Evolutionary conservation across 2,797 vertebrate genomes (phyloP).

Genomic region (Xenopus petersii): DNA sequence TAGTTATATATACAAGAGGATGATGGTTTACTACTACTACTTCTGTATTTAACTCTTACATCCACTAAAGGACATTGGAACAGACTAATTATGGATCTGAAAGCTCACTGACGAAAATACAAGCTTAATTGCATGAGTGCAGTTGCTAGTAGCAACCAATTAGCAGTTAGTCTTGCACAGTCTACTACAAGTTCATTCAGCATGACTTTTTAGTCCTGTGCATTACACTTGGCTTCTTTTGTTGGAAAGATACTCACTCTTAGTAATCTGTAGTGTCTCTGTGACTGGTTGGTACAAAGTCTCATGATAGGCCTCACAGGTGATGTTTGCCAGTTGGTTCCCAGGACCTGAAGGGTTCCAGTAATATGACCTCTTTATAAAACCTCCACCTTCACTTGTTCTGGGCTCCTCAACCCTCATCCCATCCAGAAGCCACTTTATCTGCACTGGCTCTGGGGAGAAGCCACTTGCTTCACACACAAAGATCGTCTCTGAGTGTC

Average conservation of each 20-base stretch:
- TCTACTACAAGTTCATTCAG: too few species aligned
- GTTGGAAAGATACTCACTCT: neutral
- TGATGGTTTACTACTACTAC: too few species aligned
- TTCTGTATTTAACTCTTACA: too few species aligned
- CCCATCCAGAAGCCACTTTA: conserved; percentile 31
- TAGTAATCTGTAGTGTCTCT: neutral
- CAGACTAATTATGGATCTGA: too few species aligned
- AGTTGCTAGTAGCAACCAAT: too few species aligned
- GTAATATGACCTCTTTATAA: conserved; percentile 24
- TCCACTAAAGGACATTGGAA: too few species aligned
- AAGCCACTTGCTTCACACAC: conserved; percentile 20
- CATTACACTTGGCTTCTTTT: too few species aligned
- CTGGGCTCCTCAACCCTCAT: neutral
- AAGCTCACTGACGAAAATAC: too few species aligned
- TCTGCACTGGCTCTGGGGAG: conserved; percentile 10
- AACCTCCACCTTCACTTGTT: neutral
- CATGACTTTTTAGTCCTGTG: too few species aligned
- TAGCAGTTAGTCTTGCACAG: too few species aligned
- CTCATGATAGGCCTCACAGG: conserved; percentile 37
- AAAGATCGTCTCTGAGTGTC: conserved; percentile 2
- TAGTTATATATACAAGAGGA: too few species aligned
- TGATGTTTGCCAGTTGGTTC: conserved; percentile 3
- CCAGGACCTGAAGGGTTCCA: neutral
- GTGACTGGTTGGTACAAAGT: conserved; percentile 8
- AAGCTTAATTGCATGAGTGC: too few species aligned